These are phyloP conservation scores for Salminus brasiliensis DNA, from an alignment of 2,113 vertebrate species.

Conservation along the genomic window DNA sequence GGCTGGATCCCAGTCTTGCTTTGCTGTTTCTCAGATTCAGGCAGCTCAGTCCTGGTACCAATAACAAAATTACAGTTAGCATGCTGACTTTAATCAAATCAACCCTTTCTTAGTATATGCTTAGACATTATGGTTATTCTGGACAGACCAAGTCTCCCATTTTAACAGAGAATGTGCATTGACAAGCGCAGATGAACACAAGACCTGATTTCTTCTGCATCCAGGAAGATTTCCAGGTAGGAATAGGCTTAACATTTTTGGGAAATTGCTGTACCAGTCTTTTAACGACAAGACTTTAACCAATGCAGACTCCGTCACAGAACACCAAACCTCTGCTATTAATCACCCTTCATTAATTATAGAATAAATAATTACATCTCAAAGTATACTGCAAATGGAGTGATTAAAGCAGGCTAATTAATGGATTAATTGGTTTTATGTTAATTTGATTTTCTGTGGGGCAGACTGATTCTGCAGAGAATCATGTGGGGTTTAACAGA, in stretches of 20 bases:
- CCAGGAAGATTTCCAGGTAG: not conserved
- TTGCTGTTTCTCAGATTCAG: too few relatives aligned
- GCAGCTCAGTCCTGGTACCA: too few relatives aligned
- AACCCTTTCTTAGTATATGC: too few relatives aligned
- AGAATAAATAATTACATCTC: slow-evolving; percentile 76
- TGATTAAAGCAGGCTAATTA: slow-evolving; percentile 81
- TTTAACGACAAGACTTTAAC: slow-evolving; percentile 26
- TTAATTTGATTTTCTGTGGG: slow-evolving; percentile 77
- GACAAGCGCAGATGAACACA: not conserved
- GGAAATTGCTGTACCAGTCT: not conserved
- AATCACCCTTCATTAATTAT: slow-evolving; percentile 81
- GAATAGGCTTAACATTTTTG: not conserved
- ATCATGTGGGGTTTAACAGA: slow-evolving; percentile 38
- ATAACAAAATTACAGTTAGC: too few relatives aligned
- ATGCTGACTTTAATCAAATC: too few relatives aligned
- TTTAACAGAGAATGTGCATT: not conserved
- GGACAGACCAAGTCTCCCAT: not conserved
- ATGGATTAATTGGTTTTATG: slow-evolving; percentile 82
- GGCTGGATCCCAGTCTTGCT: too few relatives aligned
- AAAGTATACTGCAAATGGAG: slow-evolving; percentile 70
- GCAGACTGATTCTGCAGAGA: slow-evolving; percentile 68
- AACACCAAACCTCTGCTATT: slow-evolving; percentile 63
- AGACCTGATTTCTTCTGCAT: not conserved
- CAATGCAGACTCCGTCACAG: slow-evolving; percentile 1
- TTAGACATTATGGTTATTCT: too few relatives aligned